Conservation (phyloP, 2,888 invertebrate genomes). For the Hyalella azteca region DNA sequence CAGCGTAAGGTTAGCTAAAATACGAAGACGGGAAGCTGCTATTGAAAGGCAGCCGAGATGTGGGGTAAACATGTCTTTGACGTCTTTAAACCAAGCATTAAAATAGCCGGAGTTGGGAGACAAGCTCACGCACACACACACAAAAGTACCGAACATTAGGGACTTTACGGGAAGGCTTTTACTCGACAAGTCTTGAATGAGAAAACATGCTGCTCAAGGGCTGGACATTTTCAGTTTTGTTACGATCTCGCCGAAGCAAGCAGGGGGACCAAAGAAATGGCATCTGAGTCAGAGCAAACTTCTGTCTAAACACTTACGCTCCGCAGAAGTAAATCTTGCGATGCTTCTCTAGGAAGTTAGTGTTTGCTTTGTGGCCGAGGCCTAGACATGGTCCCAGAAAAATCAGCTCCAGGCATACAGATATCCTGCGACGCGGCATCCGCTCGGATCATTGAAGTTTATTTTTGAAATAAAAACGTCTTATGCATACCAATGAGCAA, state of each 20-base stretch:
- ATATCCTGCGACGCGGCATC: too few relatives aligned
- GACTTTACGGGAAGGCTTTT: not conserved
- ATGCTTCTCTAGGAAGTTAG: slow-evolving; percentile 36
- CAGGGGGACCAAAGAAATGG: slow-evolving; percentile 25
- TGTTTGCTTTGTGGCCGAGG: slow-evolving; percentile 18
- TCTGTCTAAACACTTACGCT: slow-evolving; percentile 28
- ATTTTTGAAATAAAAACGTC: too few relatives aligned
- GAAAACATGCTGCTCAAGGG: not conserved
- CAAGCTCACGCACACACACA: slow-evolving; percentile 5
- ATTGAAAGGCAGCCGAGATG: not conserved
- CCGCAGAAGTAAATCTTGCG: slow-evolving; percentile 21
- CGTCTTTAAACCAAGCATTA: not conserved
- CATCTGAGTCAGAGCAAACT: slow-evolving; percentile 30
- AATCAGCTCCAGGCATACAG: not conserved
- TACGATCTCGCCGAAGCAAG: slow-evolving; percentile 1
- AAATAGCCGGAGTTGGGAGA: not conserved
- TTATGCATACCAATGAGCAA: too few relatives aligned
- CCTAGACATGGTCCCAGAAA: not conserved
- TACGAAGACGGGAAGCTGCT: not conserved
- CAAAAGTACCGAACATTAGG: slow-evolving; percentile 7
- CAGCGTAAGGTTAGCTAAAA: too few relatives aligned
- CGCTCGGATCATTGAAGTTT: too few relatives aligned
- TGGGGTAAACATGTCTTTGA: slow-evolving; percentile 14
- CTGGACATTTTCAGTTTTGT: slow-evolving; percentile 8
- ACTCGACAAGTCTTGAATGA: not conserved